Percentiles rank a stretch among this genome's conserved stretches.
phyloP scores from a whole-genome alignment of 2,113 vertebrate species.

The Tetraodon nigroviridis region DNA sequence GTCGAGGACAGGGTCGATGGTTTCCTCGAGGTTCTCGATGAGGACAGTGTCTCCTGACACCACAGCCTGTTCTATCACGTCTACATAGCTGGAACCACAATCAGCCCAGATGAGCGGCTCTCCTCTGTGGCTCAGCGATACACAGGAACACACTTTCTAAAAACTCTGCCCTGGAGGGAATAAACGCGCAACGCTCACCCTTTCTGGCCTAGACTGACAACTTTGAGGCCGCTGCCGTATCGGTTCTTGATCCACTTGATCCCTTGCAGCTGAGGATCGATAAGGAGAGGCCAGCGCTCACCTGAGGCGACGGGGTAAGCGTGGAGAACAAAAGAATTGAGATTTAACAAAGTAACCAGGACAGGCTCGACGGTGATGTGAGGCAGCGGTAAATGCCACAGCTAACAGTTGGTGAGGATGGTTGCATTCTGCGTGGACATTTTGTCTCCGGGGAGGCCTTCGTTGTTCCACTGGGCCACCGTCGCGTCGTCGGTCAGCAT shows the following conservation, averaged over 20 bases:
- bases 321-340: slow-evolving; percentile 1
- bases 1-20: slow-evolving; percentile 73
- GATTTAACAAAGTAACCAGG: neutral
- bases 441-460: slow-evolving; percentile 72
- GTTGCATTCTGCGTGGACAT: slow-evolving; percentile 75
- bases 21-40: slow-evolving; percentile 78
- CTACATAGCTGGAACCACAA: slow-evolving; percentile 62
- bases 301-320: slow-evolving; percentile 27
- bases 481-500: slow-evolving; percentile 73
- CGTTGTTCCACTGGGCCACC: slow-evolving; percentile 78
- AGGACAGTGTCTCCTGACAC: slow-evolving; percentile 72
- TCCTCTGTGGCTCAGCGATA: neutral
- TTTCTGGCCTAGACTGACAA: slow-evolving; percentile 73
- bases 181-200: slow-evolving; percentile 53
- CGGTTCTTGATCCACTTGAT: slow-evolving; percentile 80
- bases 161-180: neutral
- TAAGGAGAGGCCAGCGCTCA: slow-evolving; percentile 75
- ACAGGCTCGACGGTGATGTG: neutral
- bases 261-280: slow-evolving; percentile 74
- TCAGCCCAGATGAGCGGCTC: neutral
- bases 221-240: slow-evolving; percentile 68
- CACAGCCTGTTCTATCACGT: slow-evolving; percentile 74
- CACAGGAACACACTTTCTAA: neutral
- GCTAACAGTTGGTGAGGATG: slow-evolving; percentile 69
- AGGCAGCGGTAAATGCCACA: neutral